These are phyloP conservation scores for Polydesmus complanatus DNA, from an alignment of 2,888 invertebrate species.

Conservation along the genomic window DNA sequence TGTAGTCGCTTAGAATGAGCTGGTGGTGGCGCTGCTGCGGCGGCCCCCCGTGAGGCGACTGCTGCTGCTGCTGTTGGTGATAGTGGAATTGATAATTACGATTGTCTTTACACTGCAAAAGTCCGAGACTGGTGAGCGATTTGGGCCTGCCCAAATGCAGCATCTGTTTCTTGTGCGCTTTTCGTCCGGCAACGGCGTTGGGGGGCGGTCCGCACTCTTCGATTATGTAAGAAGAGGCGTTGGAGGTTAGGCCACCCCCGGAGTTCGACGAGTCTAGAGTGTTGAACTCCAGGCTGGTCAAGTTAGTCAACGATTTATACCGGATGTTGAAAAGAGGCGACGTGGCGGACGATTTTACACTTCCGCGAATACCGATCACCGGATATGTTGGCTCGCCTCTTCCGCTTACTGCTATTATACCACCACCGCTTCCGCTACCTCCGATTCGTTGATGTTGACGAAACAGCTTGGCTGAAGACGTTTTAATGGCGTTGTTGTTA, in stretches of 20 bases:
- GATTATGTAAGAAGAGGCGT: slow-evolving; percentile 13
- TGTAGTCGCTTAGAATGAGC: slow-evolving; percentile 5
- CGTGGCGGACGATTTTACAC: slow-evolving; percentile 33
- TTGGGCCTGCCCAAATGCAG: slow-evolving; percentile 67
- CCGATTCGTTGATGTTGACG: slow-evolving; percentile 53
- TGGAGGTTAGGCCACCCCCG: slow-evolving; percentile 41
- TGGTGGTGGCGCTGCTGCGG: slow-evolving; percentile 29
- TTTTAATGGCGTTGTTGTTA: neutral
- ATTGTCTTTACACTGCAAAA: neutral
- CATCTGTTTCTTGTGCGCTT: slow-evolving; percentile 32
- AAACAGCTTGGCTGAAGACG: slow-evolving; percentile 26
- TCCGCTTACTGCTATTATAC: neutral
- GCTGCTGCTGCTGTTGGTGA: neutral
- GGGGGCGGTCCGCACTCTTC: slow-evolving; percentile 15
- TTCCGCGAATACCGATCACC: neutral
- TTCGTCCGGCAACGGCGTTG: neutral
- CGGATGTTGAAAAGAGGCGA: slow-evolving; percentile 64
- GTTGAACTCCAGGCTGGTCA: slow-evolving; percentile 45
- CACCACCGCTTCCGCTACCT: slow-evolving; percentile 52
- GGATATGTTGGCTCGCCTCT: neutral
- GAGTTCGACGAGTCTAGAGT: slow-evolving; percentile 83
- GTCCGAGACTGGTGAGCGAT: slow-evolving; percentile 63
- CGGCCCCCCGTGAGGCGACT: slow-evolving; percentile 22
- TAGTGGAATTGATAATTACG: neutral
- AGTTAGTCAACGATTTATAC: slow-evolving; percentile 35